Conservation (phyloP, 23 tunicate genomes). For the Phallusia fumigata region DNA sequence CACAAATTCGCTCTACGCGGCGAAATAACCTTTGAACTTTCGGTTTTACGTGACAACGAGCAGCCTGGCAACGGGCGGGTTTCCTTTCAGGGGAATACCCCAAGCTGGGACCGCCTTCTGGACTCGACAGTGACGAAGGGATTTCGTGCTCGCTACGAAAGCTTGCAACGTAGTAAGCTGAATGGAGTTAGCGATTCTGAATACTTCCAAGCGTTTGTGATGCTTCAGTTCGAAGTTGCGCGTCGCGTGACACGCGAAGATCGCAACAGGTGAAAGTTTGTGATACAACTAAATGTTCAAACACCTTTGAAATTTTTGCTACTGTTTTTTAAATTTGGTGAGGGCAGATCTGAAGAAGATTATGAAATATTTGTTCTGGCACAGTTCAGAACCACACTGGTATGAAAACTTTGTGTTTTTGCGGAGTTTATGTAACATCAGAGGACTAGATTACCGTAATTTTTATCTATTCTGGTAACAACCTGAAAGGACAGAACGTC, state of each 20-base stretch:
- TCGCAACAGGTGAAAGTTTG: background rate
- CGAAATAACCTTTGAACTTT: background rate
- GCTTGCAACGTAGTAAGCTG: background rate
- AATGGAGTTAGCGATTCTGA: background rate
- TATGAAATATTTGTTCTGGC: too few species aligned
- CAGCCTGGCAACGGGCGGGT: constrained; percentile 3
- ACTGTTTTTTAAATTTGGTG: too few species aligned
- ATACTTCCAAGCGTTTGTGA: background rate
- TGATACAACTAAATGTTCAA: too few species aligned
- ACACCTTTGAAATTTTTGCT: too few species aligned
- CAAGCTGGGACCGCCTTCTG: background rate
- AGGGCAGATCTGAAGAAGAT: too few species aligned
- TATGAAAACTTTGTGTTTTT: too few species aligned
- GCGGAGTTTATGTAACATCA: too few species aligned
- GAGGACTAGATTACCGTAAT: too few species aligned
- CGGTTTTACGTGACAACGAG: background rate
- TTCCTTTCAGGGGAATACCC: background rate
- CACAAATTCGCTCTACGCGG: background rate
- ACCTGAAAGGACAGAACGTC: too few species aligned
- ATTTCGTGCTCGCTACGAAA: background rate
- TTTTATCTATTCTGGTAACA: too few species aligned
- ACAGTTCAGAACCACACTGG: too few species aligned
- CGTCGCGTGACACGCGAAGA: background rate
- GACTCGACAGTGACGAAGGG: background rate
- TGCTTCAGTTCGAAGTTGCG: constrained; percentile 1